Conservation (phyloP, 2,797 vertebrate genomes). For the Falco concolor region DNA sequence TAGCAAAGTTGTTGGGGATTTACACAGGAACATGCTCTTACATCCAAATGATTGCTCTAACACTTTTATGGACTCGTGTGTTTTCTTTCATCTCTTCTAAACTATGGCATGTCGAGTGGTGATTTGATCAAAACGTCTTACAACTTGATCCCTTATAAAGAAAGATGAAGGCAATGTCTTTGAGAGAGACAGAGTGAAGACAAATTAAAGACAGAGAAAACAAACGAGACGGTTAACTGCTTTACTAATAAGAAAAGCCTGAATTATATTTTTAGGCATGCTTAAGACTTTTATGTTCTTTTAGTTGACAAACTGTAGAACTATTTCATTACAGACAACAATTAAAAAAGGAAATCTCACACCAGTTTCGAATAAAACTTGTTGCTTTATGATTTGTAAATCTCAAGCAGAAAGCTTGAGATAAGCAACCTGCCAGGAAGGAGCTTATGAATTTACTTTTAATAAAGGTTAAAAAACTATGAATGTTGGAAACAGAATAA, state of each 20-base stretch:
- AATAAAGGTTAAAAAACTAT: background rate
- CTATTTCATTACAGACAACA: background rate
- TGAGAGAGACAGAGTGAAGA: background rate
- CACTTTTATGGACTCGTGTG: background rate
- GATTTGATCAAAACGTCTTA: conserved; percentile 2
- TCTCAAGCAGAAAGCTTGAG: background rate
- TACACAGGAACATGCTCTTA: background rate
- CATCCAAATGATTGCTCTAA: background rate
- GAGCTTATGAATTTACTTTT: background rate
- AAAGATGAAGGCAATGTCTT: background rate
- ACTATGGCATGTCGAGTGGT: background rate
- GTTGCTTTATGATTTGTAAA: background rate
- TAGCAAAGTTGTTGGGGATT: background rate
- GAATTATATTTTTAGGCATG: background rate
- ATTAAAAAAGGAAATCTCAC: background rate
- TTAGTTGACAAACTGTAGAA: background rate
- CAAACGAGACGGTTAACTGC: background rate
- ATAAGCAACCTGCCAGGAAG: background rate
- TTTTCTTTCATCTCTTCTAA: background rate
- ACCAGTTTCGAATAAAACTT: background rate
- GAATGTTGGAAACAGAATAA: background rate
- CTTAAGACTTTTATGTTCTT: background rate
- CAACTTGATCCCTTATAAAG: background rate
- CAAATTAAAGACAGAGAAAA: background rate
- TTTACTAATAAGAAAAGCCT: background rate